Evolutionary conservation across 2,113 vertebrate genomes (phyloP), one percentile per base, ranked within the genome.

Genomic region (Melanocharis versteri): DNA sequence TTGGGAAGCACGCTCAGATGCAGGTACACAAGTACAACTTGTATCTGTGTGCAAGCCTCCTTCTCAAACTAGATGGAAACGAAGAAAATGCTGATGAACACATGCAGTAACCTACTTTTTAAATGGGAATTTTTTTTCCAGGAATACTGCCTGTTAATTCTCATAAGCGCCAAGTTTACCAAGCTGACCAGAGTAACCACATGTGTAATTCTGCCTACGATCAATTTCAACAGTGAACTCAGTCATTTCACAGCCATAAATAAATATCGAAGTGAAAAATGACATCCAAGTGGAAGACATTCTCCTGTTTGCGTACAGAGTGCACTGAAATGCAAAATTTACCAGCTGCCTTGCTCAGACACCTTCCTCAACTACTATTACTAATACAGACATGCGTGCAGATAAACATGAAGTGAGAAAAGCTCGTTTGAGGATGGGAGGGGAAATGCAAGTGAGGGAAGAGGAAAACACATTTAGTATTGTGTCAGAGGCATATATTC

Each of bases 81-180:
- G 90, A 80, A 86, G 71, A 23, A 3, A 88, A 62, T 26, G 22
- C 33, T 83, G 77, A 76, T 48, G 15, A 82, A 65, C 13, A 77
- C 10, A 42, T 10, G 20, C 28, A 83, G 22, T 17, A 72, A 11
- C 42, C 37, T 33, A 73, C 5, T 47, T 30, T 70, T 45, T 11
- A 1, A 15, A 48, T 2, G 3, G 10, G 7, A 23, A 0, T 17
- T 31, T 45, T 69, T 42, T 62, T 42, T 3, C 45, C 37, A 57
- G 10, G 61, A 61, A 45, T 61, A 39, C 5, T 9, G 7, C 28
- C 40, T 64, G 22, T 48, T 58, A 37, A 42, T 51, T 78, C 42
- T 84, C 31, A 8, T 6, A 31, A 19, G 28, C 20, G 44, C 24
- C 14, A 48, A 6, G 0, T 58, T 72, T 57, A 82, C 26, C 24